These are phyloP conservation scores for Amazona guildingii DNA, from an alignment of 2,113 vertebrate genomes.

Conservation along the genomic window DNA sequence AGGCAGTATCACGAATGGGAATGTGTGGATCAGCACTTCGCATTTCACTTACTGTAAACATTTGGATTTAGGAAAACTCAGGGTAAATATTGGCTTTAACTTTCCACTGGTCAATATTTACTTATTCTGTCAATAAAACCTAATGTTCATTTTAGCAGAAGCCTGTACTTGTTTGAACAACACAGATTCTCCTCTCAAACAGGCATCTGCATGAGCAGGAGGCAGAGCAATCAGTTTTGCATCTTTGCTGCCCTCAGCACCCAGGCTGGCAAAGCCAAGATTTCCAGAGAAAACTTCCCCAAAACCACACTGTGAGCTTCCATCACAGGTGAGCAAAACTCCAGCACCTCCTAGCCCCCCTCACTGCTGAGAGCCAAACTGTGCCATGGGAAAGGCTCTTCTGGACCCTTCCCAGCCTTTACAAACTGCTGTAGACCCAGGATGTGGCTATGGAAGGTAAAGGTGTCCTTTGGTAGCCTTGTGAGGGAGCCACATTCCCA, in stretches of 20 bases:
- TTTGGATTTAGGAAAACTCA: conserved; percentile 15
- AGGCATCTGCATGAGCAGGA: neutral
- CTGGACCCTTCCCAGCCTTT: neutral
- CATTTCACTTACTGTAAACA: conserved; percentile 10
- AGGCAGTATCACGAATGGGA: neutral
- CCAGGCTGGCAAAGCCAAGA: neutral
- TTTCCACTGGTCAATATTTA: conserved; percentile 56
- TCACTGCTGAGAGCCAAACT: neutral
- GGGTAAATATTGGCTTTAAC: conserved; percentile 38
- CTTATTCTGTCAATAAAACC: conserved; percentile 23
- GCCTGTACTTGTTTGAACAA: neutral
- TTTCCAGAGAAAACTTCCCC: neutral
- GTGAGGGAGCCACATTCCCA: neutral
- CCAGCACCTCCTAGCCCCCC: neutral
- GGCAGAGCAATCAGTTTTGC: neutral
- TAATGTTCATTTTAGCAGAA: neutral
- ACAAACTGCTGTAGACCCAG: neutral
- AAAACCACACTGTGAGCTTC: neutral
- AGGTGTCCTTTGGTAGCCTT: neutral
- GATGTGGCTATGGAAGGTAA: neutral
- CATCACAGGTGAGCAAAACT: neutral
- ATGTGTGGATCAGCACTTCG: neutral
- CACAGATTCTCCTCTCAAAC: neutral
- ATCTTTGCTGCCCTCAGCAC: neutral
- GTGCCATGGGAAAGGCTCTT: neutral